These are phyloP conservation scores for Muscicapa adusta DNA, from an alignment of 2,113 vertebrate genomes.

Conservation along the genomic window DNA sequence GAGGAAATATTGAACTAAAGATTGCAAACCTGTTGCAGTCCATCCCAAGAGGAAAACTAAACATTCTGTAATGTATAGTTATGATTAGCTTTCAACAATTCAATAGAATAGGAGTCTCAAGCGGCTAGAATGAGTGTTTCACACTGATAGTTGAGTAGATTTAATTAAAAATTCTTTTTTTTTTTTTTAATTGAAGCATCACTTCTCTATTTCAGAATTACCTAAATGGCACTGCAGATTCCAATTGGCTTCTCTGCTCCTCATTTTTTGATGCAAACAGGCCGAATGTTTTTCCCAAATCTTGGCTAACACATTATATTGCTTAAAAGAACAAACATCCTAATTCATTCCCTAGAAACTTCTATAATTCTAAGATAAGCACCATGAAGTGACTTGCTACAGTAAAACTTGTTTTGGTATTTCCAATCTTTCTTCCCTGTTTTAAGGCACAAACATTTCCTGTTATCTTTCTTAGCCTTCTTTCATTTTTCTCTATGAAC, in stretches of 20 bases:
- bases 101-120: background rate
- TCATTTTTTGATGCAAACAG: background rate
- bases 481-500: background rate
- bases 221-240: background rate
- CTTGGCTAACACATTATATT: background rate
- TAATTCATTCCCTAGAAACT: background rate
- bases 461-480: background rate
- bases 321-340: background rate
- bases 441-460: background rate
- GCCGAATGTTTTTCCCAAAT: background rate
- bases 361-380: background rate
- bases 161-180: constrained; percentile 5
- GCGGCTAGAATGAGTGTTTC: background rate
- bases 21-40: background rate
- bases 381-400: background rate
- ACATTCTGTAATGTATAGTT: constrained; percentile 25
- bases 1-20: constrained; percentile 23
- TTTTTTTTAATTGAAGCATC: background rate
- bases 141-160: background rate
- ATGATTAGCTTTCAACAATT: constrained; percentile 32
- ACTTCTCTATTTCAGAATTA: background rate
- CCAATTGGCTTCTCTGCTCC: background rate
- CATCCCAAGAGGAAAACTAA: constrained; percentile 17
- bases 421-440: background rate
- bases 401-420: background rate